Evolutionary conservation across 2,113 vertebrate genomes (phyloP).

Genomic region (Mustela lutreola): DNA sequence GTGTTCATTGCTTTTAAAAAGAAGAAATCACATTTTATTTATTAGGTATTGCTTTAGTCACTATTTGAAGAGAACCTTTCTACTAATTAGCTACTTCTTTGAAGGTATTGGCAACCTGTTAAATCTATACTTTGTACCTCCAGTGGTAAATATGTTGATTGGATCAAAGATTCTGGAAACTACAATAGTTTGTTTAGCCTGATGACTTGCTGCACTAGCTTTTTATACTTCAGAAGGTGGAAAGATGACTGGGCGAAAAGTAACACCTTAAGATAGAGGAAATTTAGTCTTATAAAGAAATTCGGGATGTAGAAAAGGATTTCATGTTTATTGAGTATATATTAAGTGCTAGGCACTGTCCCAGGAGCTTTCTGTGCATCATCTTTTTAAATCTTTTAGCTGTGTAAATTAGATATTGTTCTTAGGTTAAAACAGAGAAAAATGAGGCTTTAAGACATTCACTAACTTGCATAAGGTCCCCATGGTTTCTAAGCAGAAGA

Average conservation of each 20-base stretch:
- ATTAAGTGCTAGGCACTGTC: background rate
- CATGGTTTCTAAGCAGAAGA: conserved; percentile 19
- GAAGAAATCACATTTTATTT: conserved; percentile 32
- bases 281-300: conserved; percentile 6
- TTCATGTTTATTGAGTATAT: background rate
- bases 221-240: background rate
- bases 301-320: background rate
- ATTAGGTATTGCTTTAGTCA: background rate
- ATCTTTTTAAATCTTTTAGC: background rate
- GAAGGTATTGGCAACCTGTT: background rate
- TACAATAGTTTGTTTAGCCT: background rate
- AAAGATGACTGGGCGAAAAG: conserved; percentile 3
- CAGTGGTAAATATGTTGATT: background rate
- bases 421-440: conserved; percentile 10
- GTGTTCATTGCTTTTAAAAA: conserved; percentile 7
- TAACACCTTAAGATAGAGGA: background rate
- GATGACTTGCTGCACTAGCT: background rate
- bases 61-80: background rate
- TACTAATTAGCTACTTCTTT: background rate
- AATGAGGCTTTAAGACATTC: background rate
- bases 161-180: conserved; percentile 25
- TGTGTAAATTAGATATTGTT: background rate
- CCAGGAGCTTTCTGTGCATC: background rate
- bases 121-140: background rate
- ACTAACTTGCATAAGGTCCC: background rate